Evolutionary conservation across 1,140 invertebrate genomes (phyloP), one percentile per base, ranked within the genome.

Genomic region (Teleogryllus occipitalis): DNA sequence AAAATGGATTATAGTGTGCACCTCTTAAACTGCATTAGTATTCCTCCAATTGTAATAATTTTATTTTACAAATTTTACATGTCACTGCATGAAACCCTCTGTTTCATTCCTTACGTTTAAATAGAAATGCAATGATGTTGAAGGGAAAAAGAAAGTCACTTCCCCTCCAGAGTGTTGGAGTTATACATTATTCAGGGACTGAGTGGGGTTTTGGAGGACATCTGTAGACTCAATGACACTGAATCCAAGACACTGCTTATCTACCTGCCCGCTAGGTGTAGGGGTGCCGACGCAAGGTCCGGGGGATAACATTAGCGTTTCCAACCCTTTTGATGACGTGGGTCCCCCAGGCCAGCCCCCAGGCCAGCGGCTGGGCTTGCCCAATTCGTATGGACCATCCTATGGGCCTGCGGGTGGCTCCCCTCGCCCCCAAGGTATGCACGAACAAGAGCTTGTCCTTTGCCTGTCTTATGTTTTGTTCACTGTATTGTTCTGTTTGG

Each of bases 311-410:
- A 90, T 94, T 84, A 93, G 89, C 88, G 91, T 93, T 84, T 93
- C 92, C 84, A 94, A 94, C 89, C 93, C 93, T 81, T 94, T 94
- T 89, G 93, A 94, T 87, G 93, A 94, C 89, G 88, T 87, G 81
- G 87, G 90, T 83, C 86, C 88, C 86, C 82, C 84, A 80, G 87
- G 90, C 83, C 86, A 88, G 86, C 82, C 84, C 84, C 86, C 85
- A 85, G 87, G 84, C 83, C 85, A 78, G 82, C 81, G 74, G 81
- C 84, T 39, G 83, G 84, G 47, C 83, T 65, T 65, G 54, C 85
- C 76, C 47, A 81, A 81, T 78, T 81, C 78, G 27, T 81, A 79
- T 27, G 80, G 81, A 81, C 77, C 78, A 74, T 79, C 74, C 76
- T 78, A 75, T 80, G 79, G 80, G 74, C 76, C 65, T 65, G 77